These are phyloP conservation scores for Astyanax mexicanus DNA, from an alignment of 2,797 vertebrate species.

Conservation along the genomic window DNA sequence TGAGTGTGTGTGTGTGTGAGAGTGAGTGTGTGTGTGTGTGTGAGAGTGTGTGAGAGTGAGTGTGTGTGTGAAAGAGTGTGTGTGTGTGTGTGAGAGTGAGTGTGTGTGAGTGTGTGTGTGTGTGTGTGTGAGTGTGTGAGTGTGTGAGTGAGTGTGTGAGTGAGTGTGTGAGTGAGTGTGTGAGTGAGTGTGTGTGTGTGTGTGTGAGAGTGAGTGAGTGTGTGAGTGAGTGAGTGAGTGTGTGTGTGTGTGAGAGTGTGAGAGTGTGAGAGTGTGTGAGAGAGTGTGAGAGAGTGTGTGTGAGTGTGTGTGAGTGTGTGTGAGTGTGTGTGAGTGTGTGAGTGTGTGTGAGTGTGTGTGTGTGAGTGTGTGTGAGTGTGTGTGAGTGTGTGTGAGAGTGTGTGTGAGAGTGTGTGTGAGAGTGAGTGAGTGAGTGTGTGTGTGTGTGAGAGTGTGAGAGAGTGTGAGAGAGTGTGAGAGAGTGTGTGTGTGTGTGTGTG, in stretches of 20 bases:
- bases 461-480: not conserved
- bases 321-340: too few species aligned
- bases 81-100: too few species aligned
- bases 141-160: not conserved
- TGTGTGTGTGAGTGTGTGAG: too few species aligned
- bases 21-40: not conserved
- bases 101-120: slow-evolving; percentile 16
- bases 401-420: not conserved
- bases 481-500: too few species aligned
- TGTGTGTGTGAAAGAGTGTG: not conserved
- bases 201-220: not conserved
- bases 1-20: too few species aligned
- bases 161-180: not conserved
- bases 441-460: too few species aligned
- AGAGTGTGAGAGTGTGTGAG: slow-evolving; percentile 9
- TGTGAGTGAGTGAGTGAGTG: not conserved
- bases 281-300: not conserved
- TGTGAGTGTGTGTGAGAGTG: too few species aligned
- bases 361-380: slow-evolving; percentile 1
- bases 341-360: not conserved
- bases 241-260: too few species aligned
- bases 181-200: too few species aligned
- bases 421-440: not conserved
- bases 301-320: not conserved
- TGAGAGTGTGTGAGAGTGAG: not conserved